These are phyloP conservation scores for Fringilla coelebs DNA, from an alignment of 2,797 vertebrate genomes.

Conservation along the genomic window DNA sequence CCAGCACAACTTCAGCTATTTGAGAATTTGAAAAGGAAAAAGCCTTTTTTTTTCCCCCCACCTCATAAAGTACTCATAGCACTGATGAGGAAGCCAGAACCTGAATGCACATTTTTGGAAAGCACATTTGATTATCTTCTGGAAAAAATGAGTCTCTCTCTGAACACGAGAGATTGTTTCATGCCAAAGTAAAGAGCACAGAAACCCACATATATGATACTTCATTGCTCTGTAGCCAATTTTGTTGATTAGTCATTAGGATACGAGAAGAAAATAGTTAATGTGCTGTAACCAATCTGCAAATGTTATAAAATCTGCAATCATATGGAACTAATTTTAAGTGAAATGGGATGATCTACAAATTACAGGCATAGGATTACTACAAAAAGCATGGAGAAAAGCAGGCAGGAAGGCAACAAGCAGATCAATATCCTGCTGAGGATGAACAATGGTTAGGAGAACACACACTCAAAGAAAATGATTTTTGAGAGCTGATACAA, in stretches of 20 bases:
- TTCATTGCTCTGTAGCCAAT: background rate
- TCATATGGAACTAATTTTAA: constrained; percentile 1
- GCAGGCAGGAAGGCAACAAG: background rate
- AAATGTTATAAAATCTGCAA: constrained; percentile 33
- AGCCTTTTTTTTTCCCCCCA: background rate
- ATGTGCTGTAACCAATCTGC: background rate
- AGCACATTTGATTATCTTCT: background rate
- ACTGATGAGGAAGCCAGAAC: background rate
- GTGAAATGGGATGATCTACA: background rate
- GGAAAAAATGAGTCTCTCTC: background rate
- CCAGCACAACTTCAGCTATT: background rate
- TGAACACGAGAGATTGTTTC: background rate
- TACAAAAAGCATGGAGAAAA: background rate
- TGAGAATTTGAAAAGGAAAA: background rate
- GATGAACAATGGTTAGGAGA: background rate
- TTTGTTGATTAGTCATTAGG: constrained; percentile 12
- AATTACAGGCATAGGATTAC: background rate
- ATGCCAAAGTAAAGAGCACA: background rate
- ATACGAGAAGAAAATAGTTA: background rate
- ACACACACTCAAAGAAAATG: background rate
- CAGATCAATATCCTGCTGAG: background rate
- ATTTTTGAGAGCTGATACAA: background rate
- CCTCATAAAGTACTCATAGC: background rate
- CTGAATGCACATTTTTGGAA: background rate
- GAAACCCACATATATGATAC: background rate